Base-by-base conservation (phyloP, 2,113 vertebrate species). In the Bubo blakistoni region DNA sequence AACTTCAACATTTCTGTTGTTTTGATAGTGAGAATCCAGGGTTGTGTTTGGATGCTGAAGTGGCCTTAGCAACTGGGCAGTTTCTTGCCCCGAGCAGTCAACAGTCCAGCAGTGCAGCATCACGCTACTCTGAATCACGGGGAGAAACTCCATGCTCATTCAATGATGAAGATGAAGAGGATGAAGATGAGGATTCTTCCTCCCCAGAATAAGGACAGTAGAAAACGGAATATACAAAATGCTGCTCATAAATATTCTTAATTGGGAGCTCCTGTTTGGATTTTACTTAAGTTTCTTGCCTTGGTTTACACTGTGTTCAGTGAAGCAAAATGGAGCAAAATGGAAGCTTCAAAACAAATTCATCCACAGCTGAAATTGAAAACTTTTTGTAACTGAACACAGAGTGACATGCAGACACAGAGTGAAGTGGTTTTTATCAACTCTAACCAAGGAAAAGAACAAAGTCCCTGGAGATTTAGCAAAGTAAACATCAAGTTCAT, bases 111-210 rank as follows among this genome's bases (percentile, higher is more conserved):
- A 98, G 98, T 13, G 97, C 98, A 16, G 94, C 98, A 1, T 98
- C 98, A 21, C 98, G 97, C 92, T 98, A 98, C 92, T 98, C 98
- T 5, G 98, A 98, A 73, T 98, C 98, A 61, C 98, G 98, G 12
- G 98, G 98, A 8, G 98, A 98, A 96, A 99, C 98, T 2, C 98
- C 98, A 38, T 98, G 98, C 83, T 99, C 98, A 5, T 98, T 99
- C 97, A 98, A 98, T 24, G 98, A 99, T 5, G 98, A 99, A 1
- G 99, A 99, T 10, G 98, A 98, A 13, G 98, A 99, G 8, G 98
- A 98, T 2, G 98, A 99, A 58, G 98, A 98, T 54, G 98, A 98
- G 6, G 98, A 98, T 66, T 98, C 98, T 63, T 98, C 99, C 62
- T 97, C 97, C 47, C 98, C 98, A 79, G 98, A 99, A 97, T 99